Percentiles rank a stretch among this genome's conserved stretches.
These are phyloP conservation scores for Phataginus tricuspis DNA, from an alignment of 2,797 vertebrate genomes.

Conservation along the genomic window DNA sequence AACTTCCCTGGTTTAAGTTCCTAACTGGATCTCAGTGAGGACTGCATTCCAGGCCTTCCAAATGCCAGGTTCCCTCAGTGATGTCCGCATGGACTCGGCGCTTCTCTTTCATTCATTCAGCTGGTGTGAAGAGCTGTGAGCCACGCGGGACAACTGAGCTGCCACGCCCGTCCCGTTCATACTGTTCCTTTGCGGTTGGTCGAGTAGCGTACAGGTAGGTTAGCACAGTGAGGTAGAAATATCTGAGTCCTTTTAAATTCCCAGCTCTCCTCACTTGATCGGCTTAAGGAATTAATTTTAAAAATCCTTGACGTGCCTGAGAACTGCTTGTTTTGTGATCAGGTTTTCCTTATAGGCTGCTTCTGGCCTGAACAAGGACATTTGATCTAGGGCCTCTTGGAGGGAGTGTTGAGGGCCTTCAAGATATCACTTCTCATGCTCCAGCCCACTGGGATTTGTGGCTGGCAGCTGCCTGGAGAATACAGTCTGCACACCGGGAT, in stretches of 20 bases:
- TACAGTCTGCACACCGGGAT: background rate
- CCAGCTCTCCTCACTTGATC: conserved; percentile 38
- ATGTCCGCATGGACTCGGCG: fast-evolving
- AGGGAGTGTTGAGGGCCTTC: background rate
- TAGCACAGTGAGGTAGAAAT: background rate
- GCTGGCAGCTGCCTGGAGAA: background rate
- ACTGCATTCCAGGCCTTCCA: background rate
- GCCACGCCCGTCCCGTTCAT: background rate
- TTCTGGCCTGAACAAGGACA: conserved; percentile 13
- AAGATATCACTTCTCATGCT: background rate
- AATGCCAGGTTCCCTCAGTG: background rate
- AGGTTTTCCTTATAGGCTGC: conserved; percentile 1
- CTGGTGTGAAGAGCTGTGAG: background rate
- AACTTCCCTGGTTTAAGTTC: background rate
- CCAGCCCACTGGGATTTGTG: background rate
- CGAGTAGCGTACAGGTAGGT: conserved; percentile 27
- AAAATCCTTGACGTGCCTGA: background rate
- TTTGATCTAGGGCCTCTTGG: background rate
- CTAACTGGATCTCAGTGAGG: background rate
- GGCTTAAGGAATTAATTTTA: conserved; percentile 55
- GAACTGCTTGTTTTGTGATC: conserved; percentile 38
- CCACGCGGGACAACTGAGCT: background rate
- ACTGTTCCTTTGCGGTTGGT: background rate
- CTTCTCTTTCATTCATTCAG: background rate
- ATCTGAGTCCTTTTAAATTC: background rate